Percentiles rank a stretch among this genome's conserved stretches.
phyloP scores from a whole-genome alignment of 2,888 invertebrate genomes.

The Pyralis farinalis region DNA sequence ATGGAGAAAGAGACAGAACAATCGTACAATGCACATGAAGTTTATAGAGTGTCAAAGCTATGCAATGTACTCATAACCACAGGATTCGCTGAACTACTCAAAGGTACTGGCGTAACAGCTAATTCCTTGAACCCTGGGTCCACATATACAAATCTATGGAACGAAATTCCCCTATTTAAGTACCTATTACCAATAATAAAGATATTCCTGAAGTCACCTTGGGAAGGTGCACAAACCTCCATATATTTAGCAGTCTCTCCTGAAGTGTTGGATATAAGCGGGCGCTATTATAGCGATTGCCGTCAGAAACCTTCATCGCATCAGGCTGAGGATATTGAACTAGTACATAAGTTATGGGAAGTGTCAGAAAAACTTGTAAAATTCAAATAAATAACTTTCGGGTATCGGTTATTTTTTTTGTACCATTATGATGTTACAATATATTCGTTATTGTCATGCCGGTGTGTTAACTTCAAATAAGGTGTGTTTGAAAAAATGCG shows the following conservation, averaged over 20 bases:
- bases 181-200: constrained; percentile 54
- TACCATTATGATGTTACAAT: too few species aligned
- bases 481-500: too few species aligned
- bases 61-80: constrained; percentile 81
- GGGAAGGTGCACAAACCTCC: constrained; percentile 72
- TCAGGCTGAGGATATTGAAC: constrained; percentile 63
- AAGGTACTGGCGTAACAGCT: constrained; percentile 85
- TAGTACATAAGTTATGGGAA: constrained; percentile 83
- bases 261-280: constrained; percentile 76
- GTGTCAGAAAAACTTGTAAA: constrained; percentile 77
- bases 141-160: constrained; percentile 64
- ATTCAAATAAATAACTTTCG: too few species aligned
- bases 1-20: constrained; percentile 30
- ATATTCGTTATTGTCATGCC: too few species aligned
- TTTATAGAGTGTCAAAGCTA: constrained; percentile 54
- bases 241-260: constrained; percentile 78
- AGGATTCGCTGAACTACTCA: constrained; percentile 84
- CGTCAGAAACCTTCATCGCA: constrained; percentile 50
- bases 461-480: too few species aligned
- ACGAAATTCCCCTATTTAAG: constrained; percentile 16
- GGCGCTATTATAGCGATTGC: constrained; percentile 83
- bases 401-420: too few species aligned
- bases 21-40: constrained; percentile 70
- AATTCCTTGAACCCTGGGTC: constrained; percentile 91
- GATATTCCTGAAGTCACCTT: constrained; percentile 35